phyloP scores from a whole-genome alignment of 2,888 invertebrate species.

The Xanthostigma xanthostigma region DNA sequence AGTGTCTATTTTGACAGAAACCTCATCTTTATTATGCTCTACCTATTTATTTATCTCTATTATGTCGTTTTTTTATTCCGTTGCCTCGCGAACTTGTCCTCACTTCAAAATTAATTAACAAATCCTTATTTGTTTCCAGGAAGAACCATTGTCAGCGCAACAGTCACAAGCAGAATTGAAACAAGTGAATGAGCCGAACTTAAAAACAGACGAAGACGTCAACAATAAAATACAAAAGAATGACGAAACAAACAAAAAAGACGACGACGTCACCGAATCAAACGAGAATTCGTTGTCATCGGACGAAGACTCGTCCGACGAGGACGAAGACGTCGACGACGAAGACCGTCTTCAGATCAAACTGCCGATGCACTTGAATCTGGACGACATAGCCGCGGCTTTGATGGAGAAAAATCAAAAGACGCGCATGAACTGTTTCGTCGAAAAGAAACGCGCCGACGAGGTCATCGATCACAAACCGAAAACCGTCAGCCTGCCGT shows the following conservation, averaged over 20 bases:
- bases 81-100: too few relatives aligned
- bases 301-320: conserved; percentile 39
- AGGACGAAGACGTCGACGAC: conserved; percentile 38
- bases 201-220: conserved; percentile 19
- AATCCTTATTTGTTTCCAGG: too few relatives aligned
- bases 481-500: conserved; percentile 45
- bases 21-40: too few relatives aligned
- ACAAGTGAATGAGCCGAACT: conserved; percentile 15
- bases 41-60: too few relatives aligned
- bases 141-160: too few relatives aligned
- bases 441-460: conserved; percentile 71
- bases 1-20: too few relatives aligned
- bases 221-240: conserved; percentile 26
- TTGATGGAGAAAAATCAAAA: conserved; percentile 54
- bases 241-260: neutral
- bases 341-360: conserved; percentile 46
- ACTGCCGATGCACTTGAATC: conserved; percentile 66
- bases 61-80: too few relatives aligned
- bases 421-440: conserved; percentile 81
- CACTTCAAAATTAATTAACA: too few relatives aligned
- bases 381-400: conserved; percentile 67
- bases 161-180: conserved; percentile 13
- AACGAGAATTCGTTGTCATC: conserved; percentile 33
- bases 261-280: conserved; percentile 6
- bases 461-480: conserved; percentile 66